Conservation (phyloP, 1,140 invertebrate species). For the Glossosoma conforme region DNA sequence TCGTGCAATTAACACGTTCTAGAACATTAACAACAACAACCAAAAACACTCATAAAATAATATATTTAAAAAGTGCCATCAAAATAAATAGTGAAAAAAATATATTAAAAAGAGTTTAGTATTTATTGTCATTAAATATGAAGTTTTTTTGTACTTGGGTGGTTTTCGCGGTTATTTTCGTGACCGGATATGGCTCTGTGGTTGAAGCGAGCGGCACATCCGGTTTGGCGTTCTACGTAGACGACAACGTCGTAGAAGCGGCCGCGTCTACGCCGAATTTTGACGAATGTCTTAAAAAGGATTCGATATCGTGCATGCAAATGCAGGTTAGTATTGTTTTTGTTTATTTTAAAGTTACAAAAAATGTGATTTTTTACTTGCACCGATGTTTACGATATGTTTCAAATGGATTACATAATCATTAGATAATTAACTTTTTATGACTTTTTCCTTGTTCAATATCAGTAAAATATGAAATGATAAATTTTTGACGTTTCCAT, state of each 20-base stretch:
- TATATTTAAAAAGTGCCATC: neutral
- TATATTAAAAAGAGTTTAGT: no score
- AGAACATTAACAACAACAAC: neutral
- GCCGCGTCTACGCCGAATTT: slow-evolving; percentile 32
- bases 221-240: no score
- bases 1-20: slow-evolving; percentile 7
- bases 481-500: neutral
- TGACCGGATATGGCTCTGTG: neutral
- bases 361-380: no score
- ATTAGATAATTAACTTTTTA: no score
- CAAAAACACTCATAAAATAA: neutral
- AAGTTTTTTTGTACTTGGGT: neutral
- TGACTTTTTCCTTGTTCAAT: no score
- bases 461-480: neutral
- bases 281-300: slow-evolving; percentile 55
- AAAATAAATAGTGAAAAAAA: no score
- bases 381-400: no score
- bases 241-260: slow-evolving; percentile 9
- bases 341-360: no score
- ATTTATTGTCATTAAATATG: neutral
- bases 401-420: no score
- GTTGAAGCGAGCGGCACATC: neutral
- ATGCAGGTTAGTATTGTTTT: slow-evolving; percentile 43
- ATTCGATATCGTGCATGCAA: slow-evolving; percentile 64
- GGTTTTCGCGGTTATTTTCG: neutral